Evolutionary conservation across 2,797 vertebrate species (phyloP), one percentile per base, ranked within the genome.

Genomic region (Arctocebus calabarensis): DNA sequence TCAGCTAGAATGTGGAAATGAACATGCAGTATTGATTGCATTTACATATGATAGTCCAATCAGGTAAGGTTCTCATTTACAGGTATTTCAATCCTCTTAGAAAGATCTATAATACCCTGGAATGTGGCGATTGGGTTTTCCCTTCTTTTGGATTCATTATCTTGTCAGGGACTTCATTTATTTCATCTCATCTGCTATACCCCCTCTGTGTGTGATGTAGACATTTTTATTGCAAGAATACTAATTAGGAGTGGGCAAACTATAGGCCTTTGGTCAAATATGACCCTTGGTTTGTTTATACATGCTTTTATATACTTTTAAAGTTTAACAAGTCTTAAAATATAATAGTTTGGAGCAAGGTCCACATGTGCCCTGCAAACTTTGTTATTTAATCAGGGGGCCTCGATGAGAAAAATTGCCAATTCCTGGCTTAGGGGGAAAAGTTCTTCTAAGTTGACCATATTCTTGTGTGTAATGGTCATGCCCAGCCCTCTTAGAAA

Each of bases 31-130:
- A 94, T 88, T 96, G 96, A 96, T 95, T 97, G 57, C 91, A 96
- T 95, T 96, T 97, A 84, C 95, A 97, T 95, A 92, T 84, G 84
- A 96, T 74, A 73, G 88, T 89, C 64, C 88, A 95, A 89, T 94
- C 91, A 97, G 88, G 64, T 94, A 73, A 61, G 20, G 88, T 92
- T 86, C 83, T 92, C 94, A 37, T 89, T 90, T 94, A 68, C 25
- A 94, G 66, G 57, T 91, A 68, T 89, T 96, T 83, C 29, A n/a
- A 82, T 66, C 48, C 83, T 94, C 71, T 92, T 92, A 96, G 64
- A 79, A 55, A 82, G 19, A 77, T 84, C 1, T 34, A 13, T 73
- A 57, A 16, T 37, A 73, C 68, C 9, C 27, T 73, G 88, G 90
- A 90, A 68, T 27, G 74, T 20, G 6, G 40, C 94, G 79, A 94